Conservation (phyloP, 2,888 invertebrate species). For the Brachyptera putata region DNA sequence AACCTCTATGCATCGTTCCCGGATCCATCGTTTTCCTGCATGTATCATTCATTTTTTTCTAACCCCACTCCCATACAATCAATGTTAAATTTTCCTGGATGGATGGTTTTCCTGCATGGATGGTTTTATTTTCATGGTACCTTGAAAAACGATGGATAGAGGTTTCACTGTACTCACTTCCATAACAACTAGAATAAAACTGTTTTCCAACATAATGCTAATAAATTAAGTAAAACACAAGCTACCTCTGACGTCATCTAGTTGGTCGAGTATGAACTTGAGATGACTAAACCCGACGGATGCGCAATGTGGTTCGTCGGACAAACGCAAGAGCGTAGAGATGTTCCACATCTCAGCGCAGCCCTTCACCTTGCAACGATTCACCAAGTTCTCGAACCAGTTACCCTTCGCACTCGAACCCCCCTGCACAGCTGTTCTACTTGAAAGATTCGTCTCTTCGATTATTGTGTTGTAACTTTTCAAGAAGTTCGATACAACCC, state of each 20-base stretch:
- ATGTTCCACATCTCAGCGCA: conserved; percentile 64
- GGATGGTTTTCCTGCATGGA: too few species aligned
- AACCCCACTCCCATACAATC: too few species aligned
- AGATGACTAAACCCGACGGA: conserved; percentile 47
- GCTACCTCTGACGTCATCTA: conserved; percentile 41
- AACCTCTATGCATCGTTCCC: too few species aligned
- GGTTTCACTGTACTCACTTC: too few species aligned
- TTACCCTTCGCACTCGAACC: not conserved
- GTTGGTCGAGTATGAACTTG: conserved; percentile 25
- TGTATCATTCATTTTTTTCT: too few species aligned
- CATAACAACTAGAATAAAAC: too few species aligned
- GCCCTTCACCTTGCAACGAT: conserved; percentile 49
- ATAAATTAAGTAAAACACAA: too few species aligned
- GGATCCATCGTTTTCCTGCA: too few species aligned
- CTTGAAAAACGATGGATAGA: too few species aligned
- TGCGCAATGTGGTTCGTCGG: conserved; percentile 37
- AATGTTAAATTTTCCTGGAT: too few species aligned
- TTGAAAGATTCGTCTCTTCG: not conserved
- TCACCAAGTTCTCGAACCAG: conserved; percentile 15
- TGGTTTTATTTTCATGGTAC: too few species aligned
- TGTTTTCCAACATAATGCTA: too few species aligned
- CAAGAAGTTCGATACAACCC: conserved; percentile 53
- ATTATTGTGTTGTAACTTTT: conserved; percentile 10
- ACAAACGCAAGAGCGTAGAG: conserved; percentile 44
- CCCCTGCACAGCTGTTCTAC: not conserved